Conservation (phyloP, 2,888 invertebrate species). For the Erynnis tages region DNA sequence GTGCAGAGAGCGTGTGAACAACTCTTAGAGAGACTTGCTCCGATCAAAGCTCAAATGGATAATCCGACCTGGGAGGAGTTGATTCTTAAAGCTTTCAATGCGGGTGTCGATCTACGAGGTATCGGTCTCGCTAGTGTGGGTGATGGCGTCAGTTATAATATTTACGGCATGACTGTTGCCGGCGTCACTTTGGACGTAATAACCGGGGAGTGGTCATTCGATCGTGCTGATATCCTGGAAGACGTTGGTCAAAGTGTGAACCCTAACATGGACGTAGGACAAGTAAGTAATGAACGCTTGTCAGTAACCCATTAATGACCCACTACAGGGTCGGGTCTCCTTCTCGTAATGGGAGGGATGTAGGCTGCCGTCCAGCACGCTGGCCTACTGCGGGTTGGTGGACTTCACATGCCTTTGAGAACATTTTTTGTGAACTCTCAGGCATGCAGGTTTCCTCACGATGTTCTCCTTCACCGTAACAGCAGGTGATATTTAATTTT, state of each 20-base stretch:
- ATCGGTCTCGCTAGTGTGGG: slow-evolving; percentile 66
- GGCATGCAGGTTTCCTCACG: too few species aligned
- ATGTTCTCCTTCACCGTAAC: too few species aligned
- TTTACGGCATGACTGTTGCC: slow-evolving; percentile 80
- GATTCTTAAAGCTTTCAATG: slow-evolving; percentile 67
- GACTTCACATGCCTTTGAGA: too few species aligned
- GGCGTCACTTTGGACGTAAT: slow-evolving; percentile 88
- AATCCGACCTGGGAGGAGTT: slow-evolving; percentile 78
- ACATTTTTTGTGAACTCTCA: too few species aligned
- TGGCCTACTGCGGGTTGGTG: too few species aligned
- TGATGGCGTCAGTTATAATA: slow-evolving; percentile 71
- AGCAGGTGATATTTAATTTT: too few species aligned
- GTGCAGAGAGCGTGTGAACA: slow-evolving; percentile 70
- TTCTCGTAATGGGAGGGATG: too few species aligned
- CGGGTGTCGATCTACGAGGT: slow-evolving; percentile 77
- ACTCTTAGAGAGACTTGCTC: slow-evolving; percentile 62
- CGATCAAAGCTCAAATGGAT: slow-evolving; percentile 52
- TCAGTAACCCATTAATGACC: background rate
- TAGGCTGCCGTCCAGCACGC: too few species aligned
- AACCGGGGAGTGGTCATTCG: slow-evolving; percentile 85
- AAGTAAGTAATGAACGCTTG: slow-evolving; percentile 70
- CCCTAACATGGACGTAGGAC: slow-evolving; percentile 86
- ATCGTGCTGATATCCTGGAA: slow-evolving; percentile 84
- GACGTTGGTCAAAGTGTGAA: slow-evolving; percentile 86
- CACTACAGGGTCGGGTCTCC: too few species aligned